Conservation (phyloP, 2,888 invertebrate genomes). For the Stenchaetothrips biformis region DNA sequence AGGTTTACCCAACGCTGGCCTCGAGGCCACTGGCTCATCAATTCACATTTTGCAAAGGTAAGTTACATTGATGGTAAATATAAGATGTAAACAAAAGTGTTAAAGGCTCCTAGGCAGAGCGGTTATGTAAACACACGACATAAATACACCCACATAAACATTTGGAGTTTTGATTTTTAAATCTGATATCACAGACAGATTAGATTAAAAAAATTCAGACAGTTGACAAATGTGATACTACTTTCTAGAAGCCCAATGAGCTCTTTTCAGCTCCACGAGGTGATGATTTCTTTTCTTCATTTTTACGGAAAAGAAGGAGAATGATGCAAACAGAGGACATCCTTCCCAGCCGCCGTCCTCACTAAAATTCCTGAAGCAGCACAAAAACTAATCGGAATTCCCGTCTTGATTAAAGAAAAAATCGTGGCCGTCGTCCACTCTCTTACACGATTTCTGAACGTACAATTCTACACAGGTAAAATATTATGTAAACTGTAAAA, state of each 20-base stretch:
- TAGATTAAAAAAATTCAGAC: not conserved
- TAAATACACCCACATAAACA: not conserved
- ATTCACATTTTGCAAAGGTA: too few species aligned
- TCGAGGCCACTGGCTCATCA: too few species aligned
- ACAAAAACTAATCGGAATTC: not conserved
- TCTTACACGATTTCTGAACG: constrained; percentile 12
- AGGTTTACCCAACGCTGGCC: too few species aligned
- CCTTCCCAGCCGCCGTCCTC: not conserved
- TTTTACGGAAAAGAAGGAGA: not conserved
- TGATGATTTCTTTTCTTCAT: not conserved
- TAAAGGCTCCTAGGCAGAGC: too few species aligned
- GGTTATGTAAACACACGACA: too few species aligned
- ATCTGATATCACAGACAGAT: not conserved
- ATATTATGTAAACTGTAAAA: constrained; percentile 25
- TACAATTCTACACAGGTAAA: constrained; percentile 27
- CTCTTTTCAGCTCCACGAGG: not conserved
- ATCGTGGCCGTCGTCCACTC: not conserved
- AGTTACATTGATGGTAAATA: too few species aligned
- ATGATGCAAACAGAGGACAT: constrained; percentile 20
- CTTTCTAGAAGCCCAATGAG: not conserved
- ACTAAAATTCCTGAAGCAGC: too few species aligned
- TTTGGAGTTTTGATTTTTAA: not conserved
- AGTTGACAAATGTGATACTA: not conserved
- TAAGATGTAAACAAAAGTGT: too few species aligned
- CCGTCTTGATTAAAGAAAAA: not conserved